Percentiles rank a stretch among this genome's conserved stretches.
phyloP scores from a whole-genome alignment of 1,140 invertebrate species.

The Steinernema khuongi region DNA sequence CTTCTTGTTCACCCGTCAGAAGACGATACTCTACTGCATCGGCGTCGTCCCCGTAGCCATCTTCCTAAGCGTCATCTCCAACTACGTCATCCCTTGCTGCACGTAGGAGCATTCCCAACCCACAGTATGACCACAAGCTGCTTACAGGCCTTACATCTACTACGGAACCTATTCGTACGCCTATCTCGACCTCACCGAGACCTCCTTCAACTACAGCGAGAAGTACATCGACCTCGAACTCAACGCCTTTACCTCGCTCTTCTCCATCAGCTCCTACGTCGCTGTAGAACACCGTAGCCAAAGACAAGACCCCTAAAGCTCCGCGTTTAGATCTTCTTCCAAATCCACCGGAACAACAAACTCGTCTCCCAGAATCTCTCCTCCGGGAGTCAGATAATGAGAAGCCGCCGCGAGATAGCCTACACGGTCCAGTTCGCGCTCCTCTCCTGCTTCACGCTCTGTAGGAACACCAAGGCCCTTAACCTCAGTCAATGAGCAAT shows the following conservation, averaged over 20 bases:
- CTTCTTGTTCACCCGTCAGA: not conserved
- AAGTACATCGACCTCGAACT: not conserved
- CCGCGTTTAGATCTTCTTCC: not conserved
- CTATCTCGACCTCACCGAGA: not conserved
- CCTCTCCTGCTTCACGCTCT: not conserved
- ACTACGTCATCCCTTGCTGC: slow-evolving; percentile 6
- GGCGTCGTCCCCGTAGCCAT: not conserved
- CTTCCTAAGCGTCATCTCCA: not conserved
- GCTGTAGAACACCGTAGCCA: not conserved
- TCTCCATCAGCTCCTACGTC: not conserved
- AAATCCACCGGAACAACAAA: not conserved
- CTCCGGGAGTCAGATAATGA: not conserved
- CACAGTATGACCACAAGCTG: not conserved
- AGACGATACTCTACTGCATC: not conserved
- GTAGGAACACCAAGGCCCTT: not conserved
- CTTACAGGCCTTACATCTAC: slow-evolving; percentile 7
- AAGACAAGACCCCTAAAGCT: not conserved
- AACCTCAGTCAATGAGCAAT: not conserved
- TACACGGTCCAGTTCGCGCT: slow-evolving; percentile 3
- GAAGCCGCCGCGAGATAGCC: not conserved
- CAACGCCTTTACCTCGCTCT: not conserved
- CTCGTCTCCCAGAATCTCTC: not conserved
- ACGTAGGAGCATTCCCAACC: not conserved
- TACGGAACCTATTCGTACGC: slow-evolving; percentile 4
- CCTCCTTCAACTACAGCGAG: slow-evolving; percentile 5